Evolutionary conservation across 2,888 invertebrate genomes (phyloP).

Genomic region (Drosophila formosana): DNA sequence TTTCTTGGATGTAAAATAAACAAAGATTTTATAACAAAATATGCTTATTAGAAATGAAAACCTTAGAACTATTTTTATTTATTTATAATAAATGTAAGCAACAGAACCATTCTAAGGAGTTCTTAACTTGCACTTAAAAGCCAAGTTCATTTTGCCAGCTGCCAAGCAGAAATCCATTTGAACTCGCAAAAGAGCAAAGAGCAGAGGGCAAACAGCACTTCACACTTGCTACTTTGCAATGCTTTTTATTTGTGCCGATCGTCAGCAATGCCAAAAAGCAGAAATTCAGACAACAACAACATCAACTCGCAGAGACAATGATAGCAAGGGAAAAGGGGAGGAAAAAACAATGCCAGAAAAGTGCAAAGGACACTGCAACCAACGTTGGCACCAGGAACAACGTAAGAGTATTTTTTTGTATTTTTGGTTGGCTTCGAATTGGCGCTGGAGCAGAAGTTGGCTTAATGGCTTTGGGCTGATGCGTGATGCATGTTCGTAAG

Average conservation of each 20-base stretch:
- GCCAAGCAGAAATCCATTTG: constrained; percentile 35
- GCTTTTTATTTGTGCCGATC: constrained; percentile 42
- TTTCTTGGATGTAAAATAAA: no score
- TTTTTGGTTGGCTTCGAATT: constrained; percentile 27
- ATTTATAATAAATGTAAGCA: background rate
- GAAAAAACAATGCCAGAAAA: constrained; percentile 24
- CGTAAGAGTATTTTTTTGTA: background rate
- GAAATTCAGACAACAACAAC: constrained; percentile 32
- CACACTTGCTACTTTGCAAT: constrained; percentile 23
- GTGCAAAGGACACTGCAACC: constrained; percentile 20
- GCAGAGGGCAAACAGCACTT: constrained; percentile 38
- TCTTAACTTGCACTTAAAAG: constrained; percentile 15
- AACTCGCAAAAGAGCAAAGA: constrained; percentile 6
- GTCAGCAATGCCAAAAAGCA: constrained; percentile 27
- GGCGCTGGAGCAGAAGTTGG: constrained; percentile 28
- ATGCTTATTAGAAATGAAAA: background rate
- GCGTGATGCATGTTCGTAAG: constrained; percentile 79
- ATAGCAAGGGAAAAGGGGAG: background rate
- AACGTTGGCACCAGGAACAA: background rate
- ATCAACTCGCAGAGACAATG: constrained; percentile 29
- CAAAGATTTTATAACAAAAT: no score
- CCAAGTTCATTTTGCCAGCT: constrained; percentile 11
- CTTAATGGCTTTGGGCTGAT: constrained; percentile 82
- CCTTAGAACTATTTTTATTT: background rate
- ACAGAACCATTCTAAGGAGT: background rate